phyloP scores from a whole-genome alignment of 92 coral and sea anemone species.

The Phenganax stokvisi region DNA sequence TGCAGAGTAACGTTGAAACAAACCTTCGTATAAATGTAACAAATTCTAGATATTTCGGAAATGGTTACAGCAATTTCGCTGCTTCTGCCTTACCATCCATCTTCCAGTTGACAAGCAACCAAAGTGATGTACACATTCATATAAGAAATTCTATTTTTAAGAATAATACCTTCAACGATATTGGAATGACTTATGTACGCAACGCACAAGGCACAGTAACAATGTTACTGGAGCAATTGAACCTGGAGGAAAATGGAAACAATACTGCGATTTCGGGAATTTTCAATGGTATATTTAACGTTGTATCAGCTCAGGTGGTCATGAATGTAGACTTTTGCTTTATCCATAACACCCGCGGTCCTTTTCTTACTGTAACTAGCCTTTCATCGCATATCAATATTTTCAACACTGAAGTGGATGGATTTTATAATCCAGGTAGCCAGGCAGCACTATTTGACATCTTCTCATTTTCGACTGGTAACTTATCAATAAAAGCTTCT shows the following conservation, averaged over 20 bases:
- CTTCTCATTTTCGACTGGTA: not conserved
- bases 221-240: not conserved
- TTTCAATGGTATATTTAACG: constrained; percentile 7
- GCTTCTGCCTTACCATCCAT: not conserved
- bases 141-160: constrained; percentile 27
- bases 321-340: not conserved
- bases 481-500: constrained; percentile 9
- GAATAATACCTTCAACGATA: constrained; percentile 3
- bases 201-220: constrained; percentile 19
- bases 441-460: constrained; percentile 27
- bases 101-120: not conserved
- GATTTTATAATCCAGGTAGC: not conserved
- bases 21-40: not conserved
- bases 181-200: constrained; percentile 22
- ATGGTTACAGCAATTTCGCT: not conserved
- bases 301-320: not conserved
- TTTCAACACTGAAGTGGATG: not conserved
- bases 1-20: not conserved
- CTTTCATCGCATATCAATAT: not conserved
- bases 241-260: constrained; percentile 15
- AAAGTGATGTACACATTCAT: not conserved
- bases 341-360: constrained; percentile 2
- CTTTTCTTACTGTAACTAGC: constrained; percentile 2
- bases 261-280: not conserved
- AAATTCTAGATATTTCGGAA: constrained; percentile 33